A percentile compares a stretch with the other conserved stretches of the same genome.
Conservation (phyloP, 2,797 vertebrate genomes). For the Glyptemys insculpta region DNA sequence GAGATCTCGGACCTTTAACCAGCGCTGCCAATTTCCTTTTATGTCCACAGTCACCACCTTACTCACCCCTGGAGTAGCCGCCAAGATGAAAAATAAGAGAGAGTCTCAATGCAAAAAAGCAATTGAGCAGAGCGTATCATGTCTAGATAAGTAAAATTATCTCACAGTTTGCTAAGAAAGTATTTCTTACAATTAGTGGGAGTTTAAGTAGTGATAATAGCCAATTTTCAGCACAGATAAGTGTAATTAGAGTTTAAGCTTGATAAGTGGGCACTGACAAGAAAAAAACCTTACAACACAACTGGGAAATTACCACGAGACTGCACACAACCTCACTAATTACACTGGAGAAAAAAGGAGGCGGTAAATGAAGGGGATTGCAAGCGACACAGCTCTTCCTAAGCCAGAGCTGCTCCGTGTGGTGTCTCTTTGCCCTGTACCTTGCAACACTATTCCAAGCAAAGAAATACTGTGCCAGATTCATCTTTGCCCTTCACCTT, state of each 20-base stretch:
- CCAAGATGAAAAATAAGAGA: background rate
- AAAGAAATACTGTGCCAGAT: background rate
- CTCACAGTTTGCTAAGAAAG: slow-evolving; percentile 61
- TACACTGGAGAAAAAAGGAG: slow-evolving; percentile 32
- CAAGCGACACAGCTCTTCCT: background rate
- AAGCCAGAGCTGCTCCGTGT: background rate
- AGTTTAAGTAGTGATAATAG: slow-evolving; percentile 72
- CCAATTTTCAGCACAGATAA: slow-evolving; percentile 79
- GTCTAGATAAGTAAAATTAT: slow-evolving; percentile 51
- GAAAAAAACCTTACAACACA: slow-evolving; percentile 63
- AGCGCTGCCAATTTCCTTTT: slow-evolving; percentile 93
- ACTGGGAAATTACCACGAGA: slow-evolving; percentile 72
- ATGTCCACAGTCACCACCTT: slow-evolving; percentile 97
- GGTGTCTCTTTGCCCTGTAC: background rate
- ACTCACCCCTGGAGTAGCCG: slow-evolving; percentile 87
- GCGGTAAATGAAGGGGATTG: slow-evolving; percentile 4
- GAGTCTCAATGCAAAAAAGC: background rate
- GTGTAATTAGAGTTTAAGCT: slow-evolving; percentile 79
- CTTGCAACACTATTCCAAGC: background rate
- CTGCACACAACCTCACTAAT: slow-evolving; percentile 37
- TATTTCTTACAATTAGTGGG: slow-evolving; percentile 74
- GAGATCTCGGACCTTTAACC: slow-evolving; percentile 95
- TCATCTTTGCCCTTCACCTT: background rate
- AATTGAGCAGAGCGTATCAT: slow-evolving; percentile 4
- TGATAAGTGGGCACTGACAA: slow-evolving; percentile 74